Evolutionary conservation across 2,113 vertebrate species (phyloP), one percentile per base, ranked within the genome.

Genomic region (Ceyx margarethae): DNA sequence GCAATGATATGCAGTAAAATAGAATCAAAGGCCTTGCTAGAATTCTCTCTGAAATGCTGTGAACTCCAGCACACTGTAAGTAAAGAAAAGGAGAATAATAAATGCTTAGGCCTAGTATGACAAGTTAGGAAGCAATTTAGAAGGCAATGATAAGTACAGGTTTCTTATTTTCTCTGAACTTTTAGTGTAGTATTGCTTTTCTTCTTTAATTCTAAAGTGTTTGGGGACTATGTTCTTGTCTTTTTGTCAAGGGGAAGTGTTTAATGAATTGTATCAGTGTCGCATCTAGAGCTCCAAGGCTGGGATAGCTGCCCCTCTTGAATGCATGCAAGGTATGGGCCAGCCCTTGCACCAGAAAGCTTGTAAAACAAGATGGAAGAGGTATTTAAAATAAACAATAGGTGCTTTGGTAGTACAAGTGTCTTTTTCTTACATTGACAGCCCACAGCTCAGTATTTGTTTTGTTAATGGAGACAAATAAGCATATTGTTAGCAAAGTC

Each of bases 391-490:
- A 87, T 73, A 91, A 94, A 91, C 65, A 95, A 88, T 82, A 88
- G 85, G 87, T 92, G 91, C 77, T 92, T 87, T 58, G 56, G 23
- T 91, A 91, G 91, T 89, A 62, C 19, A 37, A 91, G 51, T 40
- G 28, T 85, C 69, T 95, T 95, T 92, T 88, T 89, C 75, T 80
- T 82, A 46, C 11, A 80, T 25, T 1, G 1, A 58, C 91, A 91
- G 81, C 0, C 0, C 81, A 77, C 46, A 87, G 67, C 87, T 95
- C 11, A 1, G 40, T 67, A 66, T 85, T 92, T 85, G 89, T 89
- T 94, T 89, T 37, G 31, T 91, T 95, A 94, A 95, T 94, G 72
- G 90, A 95, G 87, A 91, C 79, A 89, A 91, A 94, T 92, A 73
- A 76, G 37, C 54, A 29, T 73, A 71, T 61, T 91, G 60, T 87